phyloP scores from a whole-genome alignment of 2,888 invertebrate genomes.

The Vesta saturnalis region DNA sequence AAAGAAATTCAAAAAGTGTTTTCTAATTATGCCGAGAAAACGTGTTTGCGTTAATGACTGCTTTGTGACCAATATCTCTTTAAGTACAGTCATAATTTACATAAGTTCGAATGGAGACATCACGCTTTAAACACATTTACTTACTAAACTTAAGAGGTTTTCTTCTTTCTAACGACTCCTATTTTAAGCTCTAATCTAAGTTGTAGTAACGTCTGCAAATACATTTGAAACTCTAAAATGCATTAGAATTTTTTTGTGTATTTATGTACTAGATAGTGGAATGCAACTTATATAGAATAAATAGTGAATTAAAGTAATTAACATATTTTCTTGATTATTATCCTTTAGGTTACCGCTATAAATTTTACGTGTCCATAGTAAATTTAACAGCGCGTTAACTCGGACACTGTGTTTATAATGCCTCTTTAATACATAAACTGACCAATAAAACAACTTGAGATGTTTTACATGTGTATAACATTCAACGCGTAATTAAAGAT shows the following conservation, averaged over 20 bases:
- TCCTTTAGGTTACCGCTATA: neutral
- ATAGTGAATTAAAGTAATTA: neutral
- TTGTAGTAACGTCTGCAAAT: constrained; percentile 23
- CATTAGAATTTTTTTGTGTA: constrained; percentile 2
- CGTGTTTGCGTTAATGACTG: constrained; percentile 14
- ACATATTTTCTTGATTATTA: neutral
- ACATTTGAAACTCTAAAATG: constrained; percentile 27
- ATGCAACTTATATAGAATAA: neutral
- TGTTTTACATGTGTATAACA: neutral
- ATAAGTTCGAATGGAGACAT: constrained; percentile 25
- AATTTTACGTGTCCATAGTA: neutral
- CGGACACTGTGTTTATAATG: neutral
- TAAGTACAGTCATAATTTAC: constrained; percentile 14
- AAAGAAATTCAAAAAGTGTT: constrained; percentile 14
- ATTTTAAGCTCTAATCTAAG: constrained; percentile 25
- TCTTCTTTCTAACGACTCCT: constrained; percentile 22
- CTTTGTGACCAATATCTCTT: constrained; percentile 13
- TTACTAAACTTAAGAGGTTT: constrained; percentile 26
- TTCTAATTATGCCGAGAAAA: constrained; percentile 16
- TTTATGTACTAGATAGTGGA: neutral
- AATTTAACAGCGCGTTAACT: neutral
- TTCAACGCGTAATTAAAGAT: too few species aligned
- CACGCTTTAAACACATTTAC: constrained; percentile 27
- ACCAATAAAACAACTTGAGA: neutral
- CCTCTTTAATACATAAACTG: neutral